Conservation (phyloP, 2,113 vertebrate species). For the Myrmophylax atrothorax region DNA sequence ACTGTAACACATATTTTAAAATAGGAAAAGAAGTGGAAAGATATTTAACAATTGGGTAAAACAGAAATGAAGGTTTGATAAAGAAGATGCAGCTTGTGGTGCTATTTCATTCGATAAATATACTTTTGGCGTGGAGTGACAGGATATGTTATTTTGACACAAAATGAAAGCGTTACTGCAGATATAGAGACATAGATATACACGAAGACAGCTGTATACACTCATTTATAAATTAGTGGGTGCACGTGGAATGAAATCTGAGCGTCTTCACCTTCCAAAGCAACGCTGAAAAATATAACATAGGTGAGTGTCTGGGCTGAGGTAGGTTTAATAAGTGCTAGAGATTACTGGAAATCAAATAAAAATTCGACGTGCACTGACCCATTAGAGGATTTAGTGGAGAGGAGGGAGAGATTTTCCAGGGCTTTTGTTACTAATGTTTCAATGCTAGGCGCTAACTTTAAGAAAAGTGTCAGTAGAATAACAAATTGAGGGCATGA, state of each 20-base stretch:
- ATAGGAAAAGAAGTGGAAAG: slow-evolving; percentile 34
- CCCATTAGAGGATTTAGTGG: slow-evolving; percentile 74
- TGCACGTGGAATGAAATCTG: slow-evolving; percentile 49
- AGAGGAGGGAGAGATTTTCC: slow-evolving; percentile 63
- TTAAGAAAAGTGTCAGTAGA: slow-evolving; percentile 73
- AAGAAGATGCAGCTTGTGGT: slow-evolving; percentile 39
- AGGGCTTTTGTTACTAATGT: slow-evolving; percentile 73
- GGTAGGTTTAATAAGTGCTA: slow-evolving; percentile 2
- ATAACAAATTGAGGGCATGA: slow-evolving; percentile 72
- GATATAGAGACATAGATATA: slow-evolving; percentile 33
- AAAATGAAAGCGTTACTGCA: slow-evolving; percentile 39
- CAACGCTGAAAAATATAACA: background rate
- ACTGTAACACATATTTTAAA: slow-evolving; percentile 43
- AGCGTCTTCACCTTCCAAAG: background rate
- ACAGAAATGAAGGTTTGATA: slow-evolving; percentile 49
- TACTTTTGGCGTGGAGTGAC: slow-evolving; percentile 56
- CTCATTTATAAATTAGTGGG: slow-evolving; percentile 57
- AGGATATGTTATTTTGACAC: slow-evolving; percentile 66
- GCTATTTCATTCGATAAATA: slow-evolving; percentile 48
- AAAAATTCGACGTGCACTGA: slow-evolving; percentile 56
- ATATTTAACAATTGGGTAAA: slow-evolving; percentile 27
- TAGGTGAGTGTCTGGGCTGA: slow-evolving; percentile 26
- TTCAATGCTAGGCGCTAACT: slow-evolving; percentile 60
- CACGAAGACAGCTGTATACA: slow-evolving; percentile 24
- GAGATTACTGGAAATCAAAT: slow-evolving; percentile 63